These are phyloP conservation scores for Sciurus carolinensis DNA, from an alignment of 2,797 vertebrate genomes.

Conservation along the genomic window DNA sequence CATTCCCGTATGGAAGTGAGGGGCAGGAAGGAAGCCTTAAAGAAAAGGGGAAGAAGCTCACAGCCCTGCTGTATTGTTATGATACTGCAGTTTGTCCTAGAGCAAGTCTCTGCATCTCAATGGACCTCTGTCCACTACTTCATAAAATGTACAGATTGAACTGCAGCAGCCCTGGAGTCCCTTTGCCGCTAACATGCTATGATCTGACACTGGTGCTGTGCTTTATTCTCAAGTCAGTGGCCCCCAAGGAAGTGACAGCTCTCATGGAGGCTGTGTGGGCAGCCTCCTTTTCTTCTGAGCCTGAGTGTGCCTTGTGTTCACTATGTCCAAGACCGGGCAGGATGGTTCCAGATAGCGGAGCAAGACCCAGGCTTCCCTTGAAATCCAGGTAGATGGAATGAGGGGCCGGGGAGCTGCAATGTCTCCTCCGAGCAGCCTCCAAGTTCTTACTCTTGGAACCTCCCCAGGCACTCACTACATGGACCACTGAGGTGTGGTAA, in stretches of 20 bases:
- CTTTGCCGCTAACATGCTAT: not conserved
- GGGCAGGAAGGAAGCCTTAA: not conserved
- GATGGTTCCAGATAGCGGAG: not conserved
- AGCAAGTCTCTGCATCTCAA: not conserved
- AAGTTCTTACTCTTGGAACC: not conserved
- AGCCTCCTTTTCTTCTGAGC: not conserved
- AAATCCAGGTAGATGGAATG: not conserved
- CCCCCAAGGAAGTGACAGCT: not conserved
- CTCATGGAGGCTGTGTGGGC: not conserved
- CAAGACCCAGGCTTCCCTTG: not conserved
- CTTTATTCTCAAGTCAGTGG: not conserved
- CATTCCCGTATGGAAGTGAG: not conserved
- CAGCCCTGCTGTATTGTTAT: not conserved
- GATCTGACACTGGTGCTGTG: not conserved
- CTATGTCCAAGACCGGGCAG: not conserved
- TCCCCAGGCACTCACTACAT: not conserved
- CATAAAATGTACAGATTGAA: too few species aligned
- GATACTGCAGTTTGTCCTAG: not conserved
- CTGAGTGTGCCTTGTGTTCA: not conserved
- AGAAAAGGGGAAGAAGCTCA: not conserved
- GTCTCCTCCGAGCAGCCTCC: not conserved
- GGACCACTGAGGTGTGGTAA: not conserved
- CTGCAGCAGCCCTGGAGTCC: too few species aligned
- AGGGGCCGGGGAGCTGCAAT: fast-evolving
- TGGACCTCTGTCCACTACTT: not conserved